Percentiles rank a stretch among this genome's conserved stretches.
Conservation (phyloP, 2,888 invertebrate species). For the Drosophila neutralis region DNA sequence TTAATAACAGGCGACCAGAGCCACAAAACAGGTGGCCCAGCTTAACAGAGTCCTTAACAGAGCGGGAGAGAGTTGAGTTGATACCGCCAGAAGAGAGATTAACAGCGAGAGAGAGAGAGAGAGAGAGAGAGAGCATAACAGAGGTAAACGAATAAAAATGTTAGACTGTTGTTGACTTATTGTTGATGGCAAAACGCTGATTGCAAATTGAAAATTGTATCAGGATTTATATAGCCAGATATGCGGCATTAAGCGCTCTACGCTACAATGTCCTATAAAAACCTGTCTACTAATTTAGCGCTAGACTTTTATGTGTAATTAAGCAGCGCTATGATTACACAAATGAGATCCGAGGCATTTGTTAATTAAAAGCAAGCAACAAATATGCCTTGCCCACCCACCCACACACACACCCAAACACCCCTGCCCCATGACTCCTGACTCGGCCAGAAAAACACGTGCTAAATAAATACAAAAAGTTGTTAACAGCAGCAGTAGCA, state of each 20-base stretch:
- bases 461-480: slow-evolving; percentile 72
- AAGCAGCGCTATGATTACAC: slow-evolving; percentile 62
- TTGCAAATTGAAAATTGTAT: slow-evolving; percentile 49
- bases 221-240: slow-evolving; percentile 8
- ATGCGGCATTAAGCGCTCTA: neutral
- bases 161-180: slow-evolving; percentile 10
- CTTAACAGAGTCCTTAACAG: slow-evolving; percentile 28
- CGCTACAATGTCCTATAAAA: slow-evolving; percentile 13
- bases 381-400: slow-evolving; percentile 40
- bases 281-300: slow-evolving; percentile 46
- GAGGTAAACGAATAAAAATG: slow-evolving; percentile 8
- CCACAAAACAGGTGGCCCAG: neutral
- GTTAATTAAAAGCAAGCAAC: slow-evolving; percentile 76
- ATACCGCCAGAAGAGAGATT: slow-evolving; percentile 2
- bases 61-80: neutral
- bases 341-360: slow-evolving; percentile 66
- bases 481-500: slow-evolving; percentile 52
- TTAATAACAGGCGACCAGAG: slow-evolving; percentile 6
- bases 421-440: neutral
- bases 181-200: slow-evolving; percentile 37
- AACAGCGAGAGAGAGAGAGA: slow-evolving; percentile 27
- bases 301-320: slow-evolving; percentile 57
- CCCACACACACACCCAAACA: neutral
- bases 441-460: slow-evolving; percentile 53
- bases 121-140: slow-evolving; percentile 5